phyloP scores from a whole-genome alignment of 2,113 vertebrate genomes.

The Cyprinus carpio region DNA sequence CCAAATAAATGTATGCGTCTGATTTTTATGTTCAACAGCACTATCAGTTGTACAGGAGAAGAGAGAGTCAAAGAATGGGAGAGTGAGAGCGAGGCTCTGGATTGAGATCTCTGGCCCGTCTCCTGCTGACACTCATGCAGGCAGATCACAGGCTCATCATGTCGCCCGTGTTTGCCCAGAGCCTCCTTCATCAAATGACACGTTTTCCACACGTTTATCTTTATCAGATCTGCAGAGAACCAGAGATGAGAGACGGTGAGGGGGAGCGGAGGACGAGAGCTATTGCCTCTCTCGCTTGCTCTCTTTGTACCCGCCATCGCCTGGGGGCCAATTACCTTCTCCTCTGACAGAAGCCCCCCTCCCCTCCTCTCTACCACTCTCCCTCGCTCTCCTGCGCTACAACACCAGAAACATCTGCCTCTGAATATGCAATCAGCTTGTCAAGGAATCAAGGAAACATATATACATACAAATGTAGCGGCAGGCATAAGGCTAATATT shows the following conservation, averaged over 20 bases:
- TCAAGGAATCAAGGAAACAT: constrained; percentile 65
- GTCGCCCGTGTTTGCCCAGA: constrained; percentile 81
- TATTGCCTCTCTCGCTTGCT: constrained; percentile 55
- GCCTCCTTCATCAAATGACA: constrained; percentile 81
- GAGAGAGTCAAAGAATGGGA: constrained; percentile 1
- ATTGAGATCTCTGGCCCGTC: constrained; percentile 77
- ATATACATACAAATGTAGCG: constrained; percentile 49
- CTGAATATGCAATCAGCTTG: constrained; percentile 80
- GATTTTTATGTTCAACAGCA: neutral
- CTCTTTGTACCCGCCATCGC: constrained; percentile 71
- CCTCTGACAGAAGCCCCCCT: constrained; percentile 71
- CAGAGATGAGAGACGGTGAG: constrained; percentile 55
- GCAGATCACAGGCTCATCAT: constrained; percentile 82
- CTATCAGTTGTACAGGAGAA: neutral
- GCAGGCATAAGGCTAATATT: constrained; percentile 76
- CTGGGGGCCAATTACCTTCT: constrained; percentile 84
- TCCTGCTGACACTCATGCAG: constrained; percentile 76
- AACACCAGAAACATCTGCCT: constrained; percentile 75
- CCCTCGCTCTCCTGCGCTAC: constrained; percentile 52
- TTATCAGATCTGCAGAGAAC: constrained; percentile 81
- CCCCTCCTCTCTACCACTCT: constrained; percentile 43
- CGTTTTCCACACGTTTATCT: constrained; percentile 83
- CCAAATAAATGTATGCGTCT: neutral
- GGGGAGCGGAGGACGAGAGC: constrained; percentile 42
- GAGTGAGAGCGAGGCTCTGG: constrained; percentile 61